Evolutionary conservation across 2,888 invertebrate species (phyloP), one percentile per base, ranked within the genome.

Genomic region (Thereva nobilitata): DNA sequence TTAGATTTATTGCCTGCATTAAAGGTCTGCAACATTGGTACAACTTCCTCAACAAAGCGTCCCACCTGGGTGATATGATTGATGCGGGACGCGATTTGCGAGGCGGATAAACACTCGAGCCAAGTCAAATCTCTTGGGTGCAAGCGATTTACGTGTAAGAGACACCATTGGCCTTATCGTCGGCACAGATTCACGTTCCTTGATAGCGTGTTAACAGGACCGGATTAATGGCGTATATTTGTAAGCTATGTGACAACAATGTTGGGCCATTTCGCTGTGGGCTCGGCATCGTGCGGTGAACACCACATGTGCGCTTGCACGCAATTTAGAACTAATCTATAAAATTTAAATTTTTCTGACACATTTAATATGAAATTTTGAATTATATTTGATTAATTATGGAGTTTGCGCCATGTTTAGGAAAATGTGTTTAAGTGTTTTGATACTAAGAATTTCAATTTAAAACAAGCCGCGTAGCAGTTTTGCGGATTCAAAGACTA

Each of bases 141-240:
- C 49, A 40, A 59, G 12, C 37, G 40, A 47, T 23, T 59, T 49
- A 59, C 59, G 59, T 59, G 59, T 49, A 45, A 59, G 49, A 56
- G 44, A 56, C 56, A 56, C 42, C 23, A 23, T 2, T 2, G 44
- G 37, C 56, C 47, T 59, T 59, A 59, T 47, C 59, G 59, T 38
- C 59, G 23, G 10, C 38, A 38, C 10, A 59, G 59, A 59, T 59
- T 49, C 59, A 59, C 59, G 59, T 47, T 59, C 23, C 9, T 47
- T 59, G 59, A 59, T 59, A 59, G 47, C 59, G 59, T 59, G 59
- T 59, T 59, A 59, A 59, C 59, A 59, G 59, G 47, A 59, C 59
- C 49, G 59, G 49, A 59, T 59, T 59, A 59, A 59, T 59, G 49
- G 59, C 59, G 40, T 40, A 59, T 59, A 59, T 59, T 59, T 59